Percentiles rank a stretch among this genome's conserved stretches.
phyloP scores from a whole-genome alignment of 2,797 vertebrate genomes.

The Urophycis tenuis region DNA sequence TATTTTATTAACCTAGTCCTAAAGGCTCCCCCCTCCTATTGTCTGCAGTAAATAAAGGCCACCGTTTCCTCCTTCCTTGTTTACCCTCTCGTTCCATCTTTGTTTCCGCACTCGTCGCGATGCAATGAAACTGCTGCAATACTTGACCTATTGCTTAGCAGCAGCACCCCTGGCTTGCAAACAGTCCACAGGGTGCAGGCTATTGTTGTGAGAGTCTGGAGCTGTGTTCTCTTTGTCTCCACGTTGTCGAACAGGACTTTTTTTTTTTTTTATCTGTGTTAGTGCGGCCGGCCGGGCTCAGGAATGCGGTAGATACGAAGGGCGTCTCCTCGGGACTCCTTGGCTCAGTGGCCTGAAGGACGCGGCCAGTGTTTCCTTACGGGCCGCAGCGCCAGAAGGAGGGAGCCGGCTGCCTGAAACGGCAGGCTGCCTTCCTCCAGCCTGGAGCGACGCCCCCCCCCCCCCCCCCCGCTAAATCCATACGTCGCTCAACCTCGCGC shows the following conservation, averaged over 20 bases:
- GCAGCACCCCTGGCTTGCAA: not conserved
- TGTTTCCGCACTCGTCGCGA: too few relatives aligned
- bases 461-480: not conserved
- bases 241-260: too few relatives aligned
- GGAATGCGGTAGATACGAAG: not conserved
- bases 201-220: not conserved
- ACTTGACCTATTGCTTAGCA: not conserved
- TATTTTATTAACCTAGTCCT: not conserved
- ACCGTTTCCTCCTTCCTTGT: not conserved
- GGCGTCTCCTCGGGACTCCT: not conserved
- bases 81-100: too few relatives aligned
- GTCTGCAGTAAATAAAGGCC: too few relatives aligned
- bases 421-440: too few relatives aligned
- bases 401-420: not conserved
- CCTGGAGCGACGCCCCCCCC: too few relatives aligned
- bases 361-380: not conserved
- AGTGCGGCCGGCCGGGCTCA: too few relatives aligned
- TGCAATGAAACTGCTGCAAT: too few relatives aligned
- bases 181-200: not conserved
- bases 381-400: not conserved
- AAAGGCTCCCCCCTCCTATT: not conserved
- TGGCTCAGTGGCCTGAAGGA: not conserved
- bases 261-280: too few relatives aligned
- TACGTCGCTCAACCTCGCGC: not conserved
- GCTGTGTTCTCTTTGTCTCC: not conserved